Evolutionary conservation across 2,113 vertebrate genomes (phyloP), one percentile per base, ranked within the genome.

Genomic region (Corythornis vintsioides): DNA sequence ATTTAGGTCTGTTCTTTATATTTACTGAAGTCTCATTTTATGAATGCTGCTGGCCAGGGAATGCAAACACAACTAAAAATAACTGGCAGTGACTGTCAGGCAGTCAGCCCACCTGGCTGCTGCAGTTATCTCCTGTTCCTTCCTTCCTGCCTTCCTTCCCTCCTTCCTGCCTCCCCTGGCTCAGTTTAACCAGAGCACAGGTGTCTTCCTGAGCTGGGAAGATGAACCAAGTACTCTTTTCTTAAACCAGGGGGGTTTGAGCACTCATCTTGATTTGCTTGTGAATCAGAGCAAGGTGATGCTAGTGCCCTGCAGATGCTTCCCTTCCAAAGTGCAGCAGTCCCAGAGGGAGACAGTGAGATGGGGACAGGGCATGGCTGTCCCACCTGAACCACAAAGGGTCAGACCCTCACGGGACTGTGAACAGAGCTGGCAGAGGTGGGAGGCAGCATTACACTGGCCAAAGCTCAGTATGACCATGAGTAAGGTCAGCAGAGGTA

Each of bases 191-290:
- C 64, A 63, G 47, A 80, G 38, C 61, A 66, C 89, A 91, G 89
- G 90, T 91, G 91, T 94, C 67, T 89, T 92, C 52, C 71, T 83
- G 89, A 60, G 75, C 28, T 91, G 50, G 67, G 73, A 63, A 66
- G 42, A 88, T 28, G 47, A 89, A 96, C 55, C 59, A 77, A n/a
- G 33, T 1, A 1, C 42, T 83, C 61, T 75, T 56, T 42, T 87
- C 50, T 73, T n/a, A 69, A 89, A 50, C 10, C 43, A 47, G 26
- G 15, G 26, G 9, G 20, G 9, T 43, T n/a, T 73, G 81, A 82
- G 76, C 61, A 38, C 42, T 88, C 20, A 15, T 65, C 21, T 25
- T 92, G 72, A 70, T 72, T 76, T 38, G 45, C 57, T 55, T 59
- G 33, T 55, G 64, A 91, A 43, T 2, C 10, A 4, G 47, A 71